Conservation (phyloP, 2,113 vertebrate genomes). For the Pristiophorus japonicus region DNA sequence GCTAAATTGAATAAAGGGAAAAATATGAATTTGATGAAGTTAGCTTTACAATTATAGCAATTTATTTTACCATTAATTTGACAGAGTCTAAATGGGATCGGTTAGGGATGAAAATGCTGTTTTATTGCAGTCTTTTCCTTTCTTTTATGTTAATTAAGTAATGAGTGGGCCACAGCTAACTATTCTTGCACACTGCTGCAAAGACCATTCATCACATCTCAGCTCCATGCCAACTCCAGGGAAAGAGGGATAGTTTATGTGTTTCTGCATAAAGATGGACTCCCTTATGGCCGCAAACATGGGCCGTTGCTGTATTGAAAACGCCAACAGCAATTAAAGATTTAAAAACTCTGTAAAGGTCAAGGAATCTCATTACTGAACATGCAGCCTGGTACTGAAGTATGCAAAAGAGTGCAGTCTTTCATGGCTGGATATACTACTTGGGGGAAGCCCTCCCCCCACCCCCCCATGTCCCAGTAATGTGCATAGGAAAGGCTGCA, state of each 20-base stretch:
- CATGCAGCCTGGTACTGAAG: neutral
- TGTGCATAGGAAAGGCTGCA: neutral
- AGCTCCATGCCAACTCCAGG: conserved; percentile 4
- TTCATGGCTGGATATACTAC: neutral
- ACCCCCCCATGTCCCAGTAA: neutral
- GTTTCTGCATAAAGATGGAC: neutral
- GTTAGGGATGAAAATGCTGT: conserved; percentile 62
- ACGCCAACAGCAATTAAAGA: conserved; percentile 13
- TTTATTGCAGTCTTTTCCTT: conserved; percentile 46
- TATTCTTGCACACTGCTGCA: no score
- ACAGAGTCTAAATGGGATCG: conserved; percentile 65
- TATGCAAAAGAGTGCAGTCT: neutral
- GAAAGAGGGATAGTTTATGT: neutral
- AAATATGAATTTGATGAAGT: conserved; percentile 70
- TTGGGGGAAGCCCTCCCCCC: neutral
- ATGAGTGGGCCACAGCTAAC: conserved; percentile 1
- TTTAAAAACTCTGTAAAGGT: neutral
- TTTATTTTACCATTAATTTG: conserved; percentile 75
- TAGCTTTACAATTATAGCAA: conserved; percentile 71
- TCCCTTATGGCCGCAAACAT: conserved; percentile 1
- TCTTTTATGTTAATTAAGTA: neutral
- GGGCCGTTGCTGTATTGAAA: conserved; percentile 39
- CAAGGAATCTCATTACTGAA: neutral
- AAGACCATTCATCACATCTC: conserved; percentile 4
- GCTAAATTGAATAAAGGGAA: conserved; percentile 55